These are phyloP conservation scores for Naso thynnoides DNA, from an alignment of 2,797 vertebrate genomes.

Conservation along the genomic window DNA sequence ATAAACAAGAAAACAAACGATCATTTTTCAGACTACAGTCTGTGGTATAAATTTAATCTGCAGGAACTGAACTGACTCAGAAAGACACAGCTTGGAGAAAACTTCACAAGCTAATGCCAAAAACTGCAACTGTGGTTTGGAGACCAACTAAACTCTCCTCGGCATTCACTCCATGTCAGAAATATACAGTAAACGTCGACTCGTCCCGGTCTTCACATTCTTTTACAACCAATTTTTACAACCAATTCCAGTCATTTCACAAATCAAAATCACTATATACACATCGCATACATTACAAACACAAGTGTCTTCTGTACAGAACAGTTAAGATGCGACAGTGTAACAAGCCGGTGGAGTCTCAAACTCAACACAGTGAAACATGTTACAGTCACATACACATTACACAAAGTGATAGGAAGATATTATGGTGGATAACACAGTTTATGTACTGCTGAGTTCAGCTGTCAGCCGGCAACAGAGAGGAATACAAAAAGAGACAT, in stretches of 20 bases:
- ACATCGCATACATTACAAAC: conserved; percentile 68
- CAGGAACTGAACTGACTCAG: fast-evolving
- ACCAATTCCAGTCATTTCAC: conserved; percentile 67
- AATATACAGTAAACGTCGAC: conserved; percentile 58
- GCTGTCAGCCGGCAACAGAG: conserved; percentile 39
- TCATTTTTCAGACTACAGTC: not conserved
- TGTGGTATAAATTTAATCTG: not conserved
- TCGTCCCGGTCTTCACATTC: conserved; percentile 22
- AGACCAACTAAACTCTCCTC: conserved; percentile 18
- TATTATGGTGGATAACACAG: conserved; percentile 29
- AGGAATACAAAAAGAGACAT: conserved; percentile 5
- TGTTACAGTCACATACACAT: conserved; percentile 22
- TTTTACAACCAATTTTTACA: conserved; percentile 61
- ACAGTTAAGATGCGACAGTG: conserved; percentile 30
- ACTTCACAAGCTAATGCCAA: not conserved
- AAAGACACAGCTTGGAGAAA: not conserved
- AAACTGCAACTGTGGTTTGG: conserved; percentile 7
- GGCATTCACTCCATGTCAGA: conserved; percentile 15
- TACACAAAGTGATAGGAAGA: conserved; percentile 36
- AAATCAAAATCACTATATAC: conserved; percentile 56
- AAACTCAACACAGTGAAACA: conserved; percentile 62
- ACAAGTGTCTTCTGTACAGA: conserved; percentile 66
- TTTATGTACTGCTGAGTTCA: conserved; percentile 8
- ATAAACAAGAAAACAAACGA: not conserved
- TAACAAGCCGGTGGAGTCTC: conserved; percentile 55